Evolutionary conservation across 2,113 vertebrate genomes (phyloP), one percentile per base, ranked within the genome.

Genomic region (Ictalurus punctatus): DNA sequence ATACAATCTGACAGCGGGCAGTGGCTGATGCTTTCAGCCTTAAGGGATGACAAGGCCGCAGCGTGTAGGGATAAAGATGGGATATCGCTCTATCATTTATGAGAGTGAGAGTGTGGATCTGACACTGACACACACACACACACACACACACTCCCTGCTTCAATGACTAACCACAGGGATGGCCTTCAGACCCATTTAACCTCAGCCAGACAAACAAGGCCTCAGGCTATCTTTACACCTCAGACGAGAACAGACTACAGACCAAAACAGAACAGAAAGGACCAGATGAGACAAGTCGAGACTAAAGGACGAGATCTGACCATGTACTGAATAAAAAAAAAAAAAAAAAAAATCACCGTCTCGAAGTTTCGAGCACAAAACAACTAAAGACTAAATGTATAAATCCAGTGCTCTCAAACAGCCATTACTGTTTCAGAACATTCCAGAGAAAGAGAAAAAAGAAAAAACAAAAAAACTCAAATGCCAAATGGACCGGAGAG

Each of bases 121-220:
- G 37, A 44, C 71, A 63, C n/a, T 19, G 48, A 56, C 9, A n/a
- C 19, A 16, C 59, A 80, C 74, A 3, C 8, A 16, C 69, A 44
- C 40, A 44, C 40, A 44, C 61, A 65, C 61, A 65, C 61, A 65
- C 61, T 2, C 23, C 10, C 76, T 25, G 48, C 67, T 40, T 88
- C 65, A 83, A 37, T 84, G 81, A 48, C 65, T 25, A 84, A 88
- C 69, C 69, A 59, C 19, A 79, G 71, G 82, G 82, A 79, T 30
- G 44, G 71, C 58, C 83, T 89, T 85, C 83, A 56, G 83, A 74
- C 87, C 87, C 44, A 74, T 40, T 88, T 67, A 85, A 63, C 87
- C 73, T 85, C 44, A 0, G 58, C 37, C 54, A 54, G 71, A 85
- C 87, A 69, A 79, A 89, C 37, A 78, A 27, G 59, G 87, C 82